Percentiles rank a stretch among this genome's conserved stretches.
Evolutionary conservation across 2,888 invertebrate species (phyloP).

Genomic region (Caenorhabditis wallacei): DNA sequence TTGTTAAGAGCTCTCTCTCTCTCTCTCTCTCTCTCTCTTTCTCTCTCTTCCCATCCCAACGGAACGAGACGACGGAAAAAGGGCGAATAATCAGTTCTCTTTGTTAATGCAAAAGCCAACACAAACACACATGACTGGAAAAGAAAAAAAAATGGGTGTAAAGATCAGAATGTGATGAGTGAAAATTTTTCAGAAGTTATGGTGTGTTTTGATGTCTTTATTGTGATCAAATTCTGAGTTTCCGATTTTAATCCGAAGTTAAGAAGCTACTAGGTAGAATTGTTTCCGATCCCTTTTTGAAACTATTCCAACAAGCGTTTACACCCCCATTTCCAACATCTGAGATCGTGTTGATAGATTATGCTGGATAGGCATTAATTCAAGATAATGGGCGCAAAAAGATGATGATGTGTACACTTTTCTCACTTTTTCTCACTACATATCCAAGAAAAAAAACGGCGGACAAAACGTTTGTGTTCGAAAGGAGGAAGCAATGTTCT

Average conservation of each 20-base stretch:
- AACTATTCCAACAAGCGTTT: not conserved
- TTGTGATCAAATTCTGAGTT: not conserved
- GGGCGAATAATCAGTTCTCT: constrained; percentile 51
- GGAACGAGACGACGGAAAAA: constrained; percentile 19
- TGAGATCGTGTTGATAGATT: constrained; percentile 39
- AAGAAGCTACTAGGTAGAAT: too few species aligned
- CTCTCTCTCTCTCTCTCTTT: too few species aligned
- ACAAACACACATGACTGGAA: constrained; percentile 44
- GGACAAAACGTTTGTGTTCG: constrained; percentile 20
- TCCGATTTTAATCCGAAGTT: too few species aligned
- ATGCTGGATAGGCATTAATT: constrained; percentile 40
- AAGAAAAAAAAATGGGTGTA: constrained; percentile 19
- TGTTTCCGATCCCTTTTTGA: too few species aligned
- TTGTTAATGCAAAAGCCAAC: constrained; percentile 56
- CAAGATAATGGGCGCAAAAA: constrained; percentile 49
- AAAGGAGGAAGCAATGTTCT: constrained; percentile 49
- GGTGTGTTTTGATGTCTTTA: constrained; percentile 16
- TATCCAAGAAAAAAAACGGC: constrained; percentile 25
- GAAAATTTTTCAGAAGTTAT: not conserved
- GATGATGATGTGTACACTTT: constrained; percentile 55
- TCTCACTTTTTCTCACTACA: constrained; percentile 41
- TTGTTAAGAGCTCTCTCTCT: constrained; percentile 36
- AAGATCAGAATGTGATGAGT: constrained; percentile 33
- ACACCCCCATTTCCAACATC: not conserved
- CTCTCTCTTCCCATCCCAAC: too few species aligned